Evolutionary conservation across 2,797 vertebrate species (phyloP).

Genomic region (Lagodon rhomboides): DNA sequence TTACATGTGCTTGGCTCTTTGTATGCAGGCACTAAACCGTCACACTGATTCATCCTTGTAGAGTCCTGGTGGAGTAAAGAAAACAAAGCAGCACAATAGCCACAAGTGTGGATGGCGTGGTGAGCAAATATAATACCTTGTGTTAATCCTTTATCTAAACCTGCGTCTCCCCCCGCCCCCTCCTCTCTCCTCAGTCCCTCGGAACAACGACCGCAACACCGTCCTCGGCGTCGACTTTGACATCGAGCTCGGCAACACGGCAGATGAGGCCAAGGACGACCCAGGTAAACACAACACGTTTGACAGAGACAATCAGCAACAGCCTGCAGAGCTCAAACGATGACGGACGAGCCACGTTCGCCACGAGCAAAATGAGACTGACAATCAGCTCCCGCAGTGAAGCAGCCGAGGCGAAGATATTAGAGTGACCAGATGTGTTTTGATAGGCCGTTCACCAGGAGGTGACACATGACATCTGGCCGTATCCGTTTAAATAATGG

Average conservation of each 20-base stretch:
- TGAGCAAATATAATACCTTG: slow-evolving; percentile 54
- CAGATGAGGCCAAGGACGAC: slow-evolving; percentile 92
- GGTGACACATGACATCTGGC: slow-evolving; percentile 71
- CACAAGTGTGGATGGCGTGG: slow-evolving; percentile 26
- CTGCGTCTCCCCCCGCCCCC: slow-evolving; percentile 13
- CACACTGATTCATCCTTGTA: slow-evolving; percentile 59
- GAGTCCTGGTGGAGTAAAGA: slow-evolving; percentile 44
- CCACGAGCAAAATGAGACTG: slow-evolving; percentile 49
- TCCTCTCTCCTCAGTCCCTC: slow-evolving; percentile 89
- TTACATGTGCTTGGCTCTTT: slow-evolving; percentile 10
- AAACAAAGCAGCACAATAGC: slow-evolving; percentile 49
- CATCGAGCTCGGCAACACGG: slow-evolving; percentile 95
- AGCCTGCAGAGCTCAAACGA: slow-evolving; percentile 29
- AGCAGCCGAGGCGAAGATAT: slow-evolving; percentile 33
- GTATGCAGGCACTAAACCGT: slow-evolving; percentile 46
- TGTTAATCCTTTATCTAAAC: slow-evolving; percentile 71
- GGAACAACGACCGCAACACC: slow-evolving; percentile 90
- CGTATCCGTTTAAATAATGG: slow-evolving; percentile 57
- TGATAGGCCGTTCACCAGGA: slow-evolving; percentile 62
- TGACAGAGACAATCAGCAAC: slow-evolving; percentile 39
- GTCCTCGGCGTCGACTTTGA: slow-evolving; percentile 90
- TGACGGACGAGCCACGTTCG: slow-evolving; percentile 50
- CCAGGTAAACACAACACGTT: slow-evolving; percentile 87
- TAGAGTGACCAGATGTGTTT: slow-evolving; percentile 71
- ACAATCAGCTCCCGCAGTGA: slow-evolving; percentile 47